Base-by-base conservation (phyloP, 2,797 vertebrate species). In the Callimico goeldii region DNA sequence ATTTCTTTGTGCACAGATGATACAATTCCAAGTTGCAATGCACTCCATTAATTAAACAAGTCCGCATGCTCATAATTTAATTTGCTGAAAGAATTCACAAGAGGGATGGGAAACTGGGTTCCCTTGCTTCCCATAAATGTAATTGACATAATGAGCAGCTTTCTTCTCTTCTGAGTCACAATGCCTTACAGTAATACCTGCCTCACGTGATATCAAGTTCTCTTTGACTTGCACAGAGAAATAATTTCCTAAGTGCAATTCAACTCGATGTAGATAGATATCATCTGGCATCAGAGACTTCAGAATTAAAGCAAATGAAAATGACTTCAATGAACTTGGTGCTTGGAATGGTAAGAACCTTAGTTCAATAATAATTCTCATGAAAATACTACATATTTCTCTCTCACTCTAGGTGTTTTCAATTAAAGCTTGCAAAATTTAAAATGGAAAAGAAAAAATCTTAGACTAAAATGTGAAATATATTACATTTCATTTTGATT, bases 11-110 rank as follows among this genome's bases (percentile, higher is more conserved):
- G 39, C 41, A 28, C 39, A 58, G 80, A 93, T 2, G 26, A 85
- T 82, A 80, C 20, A 64, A 92, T 76, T 96, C 96, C 77, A 80
- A 96, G 81, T 91, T 91, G 92, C 87, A 96, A 95, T 92, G 88
- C 64, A 93, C 91, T 98, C 96, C 92, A 96, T 97, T 97, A 98
- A 98, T 98, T 98, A 98, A 98, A 97, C 96, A 96, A 84, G 94
- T 80, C 97, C 97, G 72, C 81, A 82, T 90, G 84, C 97, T 96
- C 96, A 91, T 97, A 97, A 98, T 98, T 98, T 97, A 98, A 97
- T 98, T 97, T 97, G 98, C 61, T 92, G 57, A 90, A 97, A 97
- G 50, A 97, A 98, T 95, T 95, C 94, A 98, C 96, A 97, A 67
- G 4, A 97, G 70, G 43, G 79, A 55, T 95, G 98, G 96, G 98